Evolutionary conservation across 2,113 vertebrate species (phyloP), one percentile per base, ranked within the genome.

Genomic region (Limanda limanda): DNA sequence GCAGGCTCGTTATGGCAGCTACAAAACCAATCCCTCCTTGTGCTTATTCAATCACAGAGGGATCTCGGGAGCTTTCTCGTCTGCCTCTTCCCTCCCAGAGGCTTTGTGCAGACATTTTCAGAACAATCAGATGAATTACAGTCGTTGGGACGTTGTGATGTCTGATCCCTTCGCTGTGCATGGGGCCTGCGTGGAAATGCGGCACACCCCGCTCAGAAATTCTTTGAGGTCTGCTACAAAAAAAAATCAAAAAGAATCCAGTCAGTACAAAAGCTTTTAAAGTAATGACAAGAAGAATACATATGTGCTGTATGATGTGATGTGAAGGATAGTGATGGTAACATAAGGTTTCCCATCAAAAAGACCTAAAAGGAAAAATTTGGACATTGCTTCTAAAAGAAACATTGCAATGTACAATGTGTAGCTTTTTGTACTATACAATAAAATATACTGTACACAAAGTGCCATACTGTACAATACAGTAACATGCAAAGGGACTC

Each of bases 1-100:
- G 70, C 76, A 84, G 86, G 78, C 85, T 84, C 84, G 63, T 85
- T 74, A 74, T 66, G 72, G 83, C 67, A 69, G 84, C 73, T 58
- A 64, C 82, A 58, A 76, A 82, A 81, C 80, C 87, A 76, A 85
- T 83, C 82, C 81, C 82, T 74, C 76, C 71, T 57, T 76, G 78
- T 86, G 88, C 89, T 88, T 80, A 83, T 89, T 90, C 81, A 89
- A 92, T 89, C 91, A 90, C 67, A 76, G 73, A 57, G 68, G 85
- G 87, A 91, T 91, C 83, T 76, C 23, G 8, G 61, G 68, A 79
- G 84, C 84, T 87, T 73, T 85, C 72, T 45, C 81, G 86, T 90
- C 89, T 87, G 89, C 74, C 87, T 81, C 85, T 64, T 71, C 55
- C 76, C n/a, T 87, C 83, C 81, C 64, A n/a, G 66, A 75, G 81